phyloP scores from a whole-genome alignment of 2,888 invertebrate species.

The Tenthredo distinguenda region DNA sequence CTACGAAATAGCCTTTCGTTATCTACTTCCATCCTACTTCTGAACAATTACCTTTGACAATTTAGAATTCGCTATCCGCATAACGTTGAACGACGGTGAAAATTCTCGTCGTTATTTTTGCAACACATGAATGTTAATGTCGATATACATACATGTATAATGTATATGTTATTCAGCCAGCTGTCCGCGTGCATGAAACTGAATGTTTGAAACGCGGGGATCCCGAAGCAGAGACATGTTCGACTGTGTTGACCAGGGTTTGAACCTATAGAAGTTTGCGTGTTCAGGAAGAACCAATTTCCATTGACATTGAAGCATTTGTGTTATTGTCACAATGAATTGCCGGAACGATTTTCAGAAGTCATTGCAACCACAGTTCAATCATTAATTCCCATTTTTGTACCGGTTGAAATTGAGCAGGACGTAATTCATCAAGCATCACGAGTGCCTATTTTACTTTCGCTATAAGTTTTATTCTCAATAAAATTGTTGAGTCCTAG shows the following conservation, averaged over 20 bases:
- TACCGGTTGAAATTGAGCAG: neutral
- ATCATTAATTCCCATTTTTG: neutral
- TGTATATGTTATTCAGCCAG: neutral
- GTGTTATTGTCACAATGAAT: neutral
- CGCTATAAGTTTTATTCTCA: neutral
- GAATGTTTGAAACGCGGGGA: neutral
- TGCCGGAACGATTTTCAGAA: neutral
- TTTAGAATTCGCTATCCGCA: neutral
- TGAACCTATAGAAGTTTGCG: constrained; percentile 12
- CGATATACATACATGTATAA: neutral
- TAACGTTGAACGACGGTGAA: neutral
- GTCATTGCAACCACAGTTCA: neutral
- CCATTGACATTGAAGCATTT: constrained; percentile 9
- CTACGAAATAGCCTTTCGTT: constrained; percentile 27
- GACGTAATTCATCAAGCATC: neutral
- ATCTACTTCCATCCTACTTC: constrained; percentile 2
- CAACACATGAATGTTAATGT: neutral
- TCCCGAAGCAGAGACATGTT: neutral
- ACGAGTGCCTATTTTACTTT: neutral
- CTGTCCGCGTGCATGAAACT: neutral
- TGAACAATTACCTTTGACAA: constrained; percentile 13
- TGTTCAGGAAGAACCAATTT: constrained; percentile 16
- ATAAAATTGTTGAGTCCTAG: neutral
- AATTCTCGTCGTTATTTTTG: neutral
- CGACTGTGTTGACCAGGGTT: neutral